A percentile compares a stretch with the other conserved stretches of the same genome.
Evolutionary conservation across 2,888 invertebrate genomes (phyloP).

Genomic region (Nomada fucata): DNA sequence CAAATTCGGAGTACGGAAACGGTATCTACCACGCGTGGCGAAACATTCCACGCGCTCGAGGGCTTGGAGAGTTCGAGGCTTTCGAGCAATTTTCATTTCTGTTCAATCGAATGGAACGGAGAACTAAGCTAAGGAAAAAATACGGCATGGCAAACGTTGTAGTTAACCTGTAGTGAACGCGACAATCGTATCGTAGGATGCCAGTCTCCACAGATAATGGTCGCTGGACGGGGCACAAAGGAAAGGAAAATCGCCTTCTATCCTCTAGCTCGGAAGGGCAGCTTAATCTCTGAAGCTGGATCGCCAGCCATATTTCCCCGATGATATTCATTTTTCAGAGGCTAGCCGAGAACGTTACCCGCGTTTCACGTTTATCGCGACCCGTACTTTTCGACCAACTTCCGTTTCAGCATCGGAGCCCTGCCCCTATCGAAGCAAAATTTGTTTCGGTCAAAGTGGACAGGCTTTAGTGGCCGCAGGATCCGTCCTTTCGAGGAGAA

Average conservation of each 20-base stretch:
- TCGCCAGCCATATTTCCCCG: conserved; percentile 3
- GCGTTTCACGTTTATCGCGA: background rate
- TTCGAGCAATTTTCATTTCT: background rate
- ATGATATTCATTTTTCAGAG: conserved; percentile 27
- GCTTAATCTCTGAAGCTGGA: conserved; percentile 36
- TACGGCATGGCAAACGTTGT: background rate
- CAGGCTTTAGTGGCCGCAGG: too few species aligned
- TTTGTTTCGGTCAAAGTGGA: too few species aligned
- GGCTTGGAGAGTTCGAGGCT: background rate
- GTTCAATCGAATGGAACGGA: background rate
- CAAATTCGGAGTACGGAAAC: background rate
- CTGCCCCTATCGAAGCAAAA: too few species aligned
- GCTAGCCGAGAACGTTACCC: background rate
- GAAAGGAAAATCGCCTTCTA: conserved; percentile 23
- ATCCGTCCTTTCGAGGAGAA: conserved; percentile 7
- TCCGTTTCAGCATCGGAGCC: background rate
- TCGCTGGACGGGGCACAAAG: conserved; percentile 8
- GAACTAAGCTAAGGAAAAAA: background rate
- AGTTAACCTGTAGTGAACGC: background rate
- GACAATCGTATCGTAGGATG: conserved; percentile 1
- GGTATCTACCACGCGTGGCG: background rate
- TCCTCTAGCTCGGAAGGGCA: conserved; percentile 17
- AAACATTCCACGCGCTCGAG: background rate
- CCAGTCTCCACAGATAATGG: conserved; percentile 12
- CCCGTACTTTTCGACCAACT: too few species aligned